phyloP scores from a whole-genome alignment of 2,113 vertebrate species.

The Scatophagus argus region DNA sequence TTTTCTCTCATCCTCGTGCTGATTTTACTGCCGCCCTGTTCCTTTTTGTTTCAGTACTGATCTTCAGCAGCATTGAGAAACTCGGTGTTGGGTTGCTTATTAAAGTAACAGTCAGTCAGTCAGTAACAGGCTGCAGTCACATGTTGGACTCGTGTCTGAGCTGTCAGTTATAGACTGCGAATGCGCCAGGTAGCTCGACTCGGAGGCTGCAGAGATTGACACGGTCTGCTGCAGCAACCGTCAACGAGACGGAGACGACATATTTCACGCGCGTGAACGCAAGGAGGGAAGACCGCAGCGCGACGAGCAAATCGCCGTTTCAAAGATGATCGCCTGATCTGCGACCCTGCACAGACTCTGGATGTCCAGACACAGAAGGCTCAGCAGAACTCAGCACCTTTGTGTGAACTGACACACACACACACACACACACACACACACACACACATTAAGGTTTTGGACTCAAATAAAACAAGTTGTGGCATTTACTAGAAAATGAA shows the following conservation, averaged over 20 bases:
- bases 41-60: no score
- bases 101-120: not conserved
- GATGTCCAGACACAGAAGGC: not conserved
- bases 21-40: no score
- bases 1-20: no score
- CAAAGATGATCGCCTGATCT: not conserved
- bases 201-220: slow-evolving; percentile 1
- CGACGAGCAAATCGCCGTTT: not conserved
- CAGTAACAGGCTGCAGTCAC: not conserved
- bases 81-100: not conserved
- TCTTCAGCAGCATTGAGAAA: no score
- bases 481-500: no score
- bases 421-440: no score
- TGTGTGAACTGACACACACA: no score
- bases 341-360: not conserved
- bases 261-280: not conserved
- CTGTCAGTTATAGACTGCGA: not conserved
- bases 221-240: slow-evolving; percentile 25
- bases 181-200: no score
- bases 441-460: no score
- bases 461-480: no score
- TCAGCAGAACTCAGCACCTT: no score
- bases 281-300: not conserved
- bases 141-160: not conserved
- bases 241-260: slow-evolving; percentile 15